Conservation (phyloP, 2,888 invertebrate species). For the Colostygia pectinataria region DNA sequence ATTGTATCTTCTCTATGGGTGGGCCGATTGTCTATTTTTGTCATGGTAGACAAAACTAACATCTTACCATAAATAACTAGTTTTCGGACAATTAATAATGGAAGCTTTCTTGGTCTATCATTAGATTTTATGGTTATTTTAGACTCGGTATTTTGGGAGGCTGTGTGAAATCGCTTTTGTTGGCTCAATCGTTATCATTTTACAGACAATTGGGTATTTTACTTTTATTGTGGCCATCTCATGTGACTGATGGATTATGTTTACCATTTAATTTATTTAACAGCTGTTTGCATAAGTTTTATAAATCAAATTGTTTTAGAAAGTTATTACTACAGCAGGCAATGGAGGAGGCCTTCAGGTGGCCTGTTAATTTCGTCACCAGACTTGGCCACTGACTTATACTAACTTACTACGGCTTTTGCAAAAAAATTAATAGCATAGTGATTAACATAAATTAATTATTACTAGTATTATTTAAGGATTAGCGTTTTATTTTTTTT, state of each 20-base stretch:
- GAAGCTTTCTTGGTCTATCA: slow-evolving; percentile 60
- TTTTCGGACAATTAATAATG: slow-evolving; percentile 79
- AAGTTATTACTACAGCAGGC: no score
- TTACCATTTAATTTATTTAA: neutral
- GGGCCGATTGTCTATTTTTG: slow-evolving; percentile 70
- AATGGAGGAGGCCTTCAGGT: no score
- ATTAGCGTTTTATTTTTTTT: no score
- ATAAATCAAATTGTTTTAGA: no score
- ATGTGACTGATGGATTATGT: slow-evolving; percentile 12
- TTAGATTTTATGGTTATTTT: slow-evolving; percentile 56
- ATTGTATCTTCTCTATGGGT: slow-evolving; percentile 65
- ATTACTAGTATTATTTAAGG: no score
- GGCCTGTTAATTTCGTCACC: no score
- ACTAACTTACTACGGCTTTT: no score
- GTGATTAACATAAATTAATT: no score
- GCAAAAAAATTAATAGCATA: no score
- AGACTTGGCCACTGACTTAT: no score
- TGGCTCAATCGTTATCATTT: slow-evolving; percentile 13
- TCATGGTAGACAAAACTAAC: slow-evolving; percentile 63
- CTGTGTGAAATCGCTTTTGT: slow-evolving; percentile 34
- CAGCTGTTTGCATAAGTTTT: no score
- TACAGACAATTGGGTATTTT: slow-evolving; percentile 14
- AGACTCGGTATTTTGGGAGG: slow-evolving; percentile 27
- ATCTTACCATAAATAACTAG: slow-evolving; percentile 70
- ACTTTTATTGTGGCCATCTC: slow-evolving; percentile 15